These are phyloP conservation scores for Aradophagus sp. DNA, from an alignment of 1,140 invertebrate genomes.

Conservation along the genomic window DNA sequence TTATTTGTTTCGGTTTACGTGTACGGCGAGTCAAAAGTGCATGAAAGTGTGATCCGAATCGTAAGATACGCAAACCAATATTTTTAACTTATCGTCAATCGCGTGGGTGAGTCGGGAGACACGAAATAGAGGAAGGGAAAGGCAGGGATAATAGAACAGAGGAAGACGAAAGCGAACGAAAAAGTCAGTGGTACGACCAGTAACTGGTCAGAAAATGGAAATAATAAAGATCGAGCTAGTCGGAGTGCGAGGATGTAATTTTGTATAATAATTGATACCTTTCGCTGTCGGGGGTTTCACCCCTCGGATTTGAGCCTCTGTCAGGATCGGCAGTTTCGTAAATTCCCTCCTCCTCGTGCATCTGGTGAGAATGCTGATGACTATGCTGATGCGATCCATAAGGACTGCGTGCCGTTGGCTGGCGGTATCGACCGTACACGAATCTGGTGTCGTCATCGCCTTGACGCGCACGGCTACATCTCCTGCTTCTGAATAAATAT, in stretches of 20 bases:
- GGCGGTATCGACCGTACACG: constrained; percentile 87
- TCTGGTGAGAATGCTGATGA: constrained; percentile 75
- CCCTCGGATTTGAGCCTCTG: constrained; percentile 77
- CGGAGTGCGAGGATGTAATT: constrained; percentile 5
- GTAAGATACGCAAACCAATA: constrained; percentile 37
- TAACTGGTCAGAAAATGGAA: no score
- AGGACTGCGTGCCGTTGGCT: constrained; percentile 80
- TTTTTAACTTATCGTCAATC: constrained; percentile 42
- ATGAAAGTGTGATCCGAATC: constrained; percentile 45
- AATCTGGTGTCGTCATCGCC: constrained; percentile 81
- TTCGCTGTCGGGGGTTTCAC: constrained; percentile 88
- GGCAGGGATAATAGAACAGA: background rate
- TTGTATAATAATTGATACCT: constrained; percentile 78
- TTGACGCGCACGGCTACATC: constrained; percentile 72
- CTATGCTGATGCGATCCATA: constrained; percentile 74
- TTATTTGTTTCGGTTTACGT: constrained; percentile 15
- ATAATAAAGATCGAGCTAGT: no score
- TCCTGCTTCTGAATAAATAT: constrained; percentile 73
- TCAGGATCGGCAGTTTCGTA: constrained; percentile 89
- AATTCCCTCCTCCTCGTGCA: constrained; percentile 87
- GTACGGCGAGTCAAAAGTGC: constrained; percentile 29
- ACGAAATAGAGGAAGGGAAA: constrained; percentile 2
- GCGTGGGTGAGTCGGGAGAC: constrained; percentile 12
- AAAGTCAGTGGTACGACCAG: no score
- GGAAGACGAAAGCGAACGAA: no score